Percentiles rank a stretch among this genome's conserved stretches.
Evolutionary conservation across 2,113 vertebrate genomes (phyloP).

Genomic region (Neofelis nebulosa): DNA sequence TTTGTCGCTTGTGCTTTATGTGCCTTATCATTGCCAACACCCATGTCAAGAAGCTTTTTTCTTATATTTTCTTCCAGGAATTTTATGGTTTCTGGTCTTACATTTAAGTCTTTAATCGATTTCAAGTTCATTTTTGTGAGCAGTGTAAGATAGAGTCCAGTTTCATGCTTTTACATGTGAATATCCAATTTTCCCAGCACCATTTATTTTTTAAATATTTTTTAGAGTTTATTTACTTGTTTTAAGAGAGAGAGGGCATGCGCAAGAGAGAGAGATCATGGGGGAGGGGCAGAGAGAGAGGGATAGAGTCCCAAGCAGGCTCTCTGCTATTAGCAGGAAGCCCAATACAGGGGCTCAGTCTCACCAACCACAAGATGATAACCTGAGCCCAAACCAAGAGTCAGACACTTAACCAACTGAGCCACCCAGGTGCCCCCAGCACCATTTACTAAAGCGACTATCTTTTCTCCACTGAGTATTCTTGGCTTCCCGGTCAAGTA

Average conservation of each 20-base stretch:
- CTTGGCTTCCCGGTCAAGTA: background rate
- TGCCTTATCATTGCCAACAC: background rate
- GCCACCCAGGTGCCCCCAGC: background rate
- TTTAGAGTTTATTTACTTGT: too few species aligned
- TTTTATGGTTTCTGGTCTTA: background rate
- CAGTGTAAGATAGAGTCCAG: background rate
- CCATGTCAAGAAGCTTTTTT: background rate
- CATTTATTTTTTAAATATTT: background rate
- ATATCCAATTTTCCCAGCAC: background rate
- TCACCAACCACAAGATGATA: too few species aligned
- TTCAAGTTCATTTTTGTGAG: background rate
- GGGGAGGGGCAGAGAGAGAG: too few species aligned
- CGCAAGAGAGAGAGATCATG: too few species aligned
- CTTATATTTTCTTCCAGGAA: background rate
- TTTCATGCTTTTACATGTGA: background rate
- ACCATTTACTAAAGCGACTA: background rate
- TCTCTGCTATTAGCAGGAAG: too few species aligned
- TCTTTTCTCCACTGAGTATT: background rate
- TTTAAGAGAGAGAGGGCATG: too few species aligned
- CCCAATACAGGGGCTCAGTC: too few species aligned
- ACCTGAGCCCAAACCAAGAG: too few species aligned
- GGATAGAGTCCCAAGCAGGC: too few species aligned
- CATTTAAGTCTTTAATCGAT: background rate
- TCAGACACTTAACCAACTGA: too few species aligned
- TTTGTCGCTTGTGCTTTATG: background rate